Conservation (phyloP, 37 sponge, comb jelly and placozoan genomes). For the Cliona cf. orientalis region DNA sequence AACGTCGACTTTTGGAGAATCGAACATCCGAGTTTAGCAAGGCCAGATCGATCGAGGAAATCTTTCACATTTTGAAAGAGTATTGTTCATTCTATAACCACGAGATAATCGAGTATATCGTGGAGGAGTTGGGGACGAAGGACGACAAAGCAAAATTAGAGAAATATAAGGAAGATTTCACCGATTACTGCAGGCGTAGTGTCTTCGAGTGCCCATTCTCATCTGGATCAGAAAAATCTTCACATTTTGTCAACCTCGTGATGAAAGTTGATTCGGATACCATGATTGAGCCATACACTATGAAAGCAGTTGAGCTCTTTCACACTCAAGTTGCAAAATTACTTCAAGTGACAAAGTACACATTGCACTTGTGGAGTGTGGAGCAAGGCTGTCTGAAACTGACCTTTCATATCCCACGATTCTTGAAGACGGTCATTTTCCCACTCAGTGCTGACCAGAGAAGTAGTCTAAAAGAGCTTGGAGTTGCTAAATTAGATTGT, state of each 20-base stretch:
- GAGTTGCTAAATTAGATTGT: background rate
- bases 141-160: background rate
- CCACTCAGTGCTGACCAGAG: constrained; percentile 3
- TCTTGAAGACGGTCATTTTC: background rate
- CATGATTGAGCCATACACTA: background rate
- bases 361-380: background rate
- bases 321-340: background rate
- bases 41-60: background rate
- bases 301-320: background rate
- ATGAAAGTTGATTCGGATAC: constrained; percentile 10
- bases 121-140: background rate
- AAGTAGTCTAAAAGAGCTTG: background rate
- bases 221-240: background rate
- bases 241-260: background rate
- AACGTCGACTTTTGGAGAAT: background rate
- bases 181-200: constrained; percentile 10
- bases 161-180: background rate
- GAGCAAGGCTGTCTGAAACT: constrained; percentile 6
- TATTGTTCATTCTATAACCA: constrained; percentile 15
- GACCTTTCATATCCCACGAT: background rate
- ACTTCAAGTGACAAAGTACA: background rate
- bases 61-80: constrained; percentile 1
- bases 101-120: constrained; percentile 12
- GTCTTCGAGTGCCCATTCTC: constrained; percentile 5
- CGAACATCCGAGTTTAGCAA: background rate